phyloP scores from a whole-genome alignment of 1,140 invertebrate genomes.

The Sarcophaga bullata region DNA sequence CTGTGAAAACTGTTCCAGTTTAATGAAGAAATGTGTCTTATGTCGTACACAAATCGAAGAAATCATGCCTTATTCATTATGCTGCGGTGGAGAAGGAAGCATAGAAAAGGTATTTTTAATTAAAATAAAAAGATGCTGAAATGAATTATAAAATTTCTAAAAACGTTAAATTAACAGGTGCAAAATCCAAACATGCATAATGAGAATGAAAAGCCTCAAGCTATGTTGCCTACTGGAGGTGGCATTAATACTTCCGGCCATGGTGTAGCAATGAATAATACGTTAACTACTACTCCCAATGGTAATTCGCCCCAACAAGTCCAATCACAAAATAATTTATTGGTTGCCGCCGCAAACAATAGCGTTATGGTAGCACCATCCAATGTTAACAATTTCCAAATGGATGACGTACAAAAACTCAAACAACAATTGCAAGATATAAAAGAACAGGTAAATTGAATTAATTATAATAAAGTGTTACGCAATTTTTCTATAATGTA shows the following conservation, averaged over 20 bases:
- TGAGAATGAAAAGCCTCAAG: constrained; percentile 30
- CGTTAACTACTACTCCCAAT: constrained; percentile 50
- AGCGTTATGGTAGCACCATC: constrained; percentile 57
- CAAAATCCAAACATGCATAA: constrained; percentile 40
- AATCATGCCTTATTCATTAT: constrained; percentile 77
- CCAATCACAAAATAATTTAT: constrained; percentile 59
- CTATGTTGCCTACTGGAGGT: neutral
- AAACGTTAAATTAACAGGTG: constrained; percentile 19
- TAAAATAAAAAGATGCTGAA: neutral
- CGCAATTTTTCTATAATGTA: neutral
- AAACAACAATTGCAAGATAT: constrained; percentile 97
- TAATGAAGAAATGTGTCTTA: constrained; percentile 97
- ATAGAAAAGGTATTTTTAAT: constrained; percentile 67
- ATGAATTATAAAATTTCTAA: neutral
- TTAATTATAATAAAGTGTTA: neutral
- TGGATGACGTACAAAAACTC: constrained; percentile 88
- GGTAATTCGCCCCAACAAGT: constrained; percentile 50
- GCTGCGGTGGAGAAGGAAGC: constrained; percentile 71
- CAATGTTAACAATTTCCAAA: constrained; percentile 65
- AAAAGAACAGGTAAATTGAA: constrained; percentile 86
- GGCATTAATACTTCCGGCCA: constrained; percentile 59
- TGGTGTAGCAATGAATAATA: constrained; percentile 64
- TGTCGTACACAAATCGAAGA: constrained; percentile 89
- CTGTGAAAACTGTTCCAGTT: constrained; percentile 88
- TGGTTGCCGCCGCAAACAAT: constrained; percentile 49